A percentile compares a stretch with the other conserved stretches of the same genome.
These are phyloP conservation scores for Hypselothyrea guttata DNA, from an alignment of 2,888 invertebrate species.

Conservation along the genomic window DNA sequence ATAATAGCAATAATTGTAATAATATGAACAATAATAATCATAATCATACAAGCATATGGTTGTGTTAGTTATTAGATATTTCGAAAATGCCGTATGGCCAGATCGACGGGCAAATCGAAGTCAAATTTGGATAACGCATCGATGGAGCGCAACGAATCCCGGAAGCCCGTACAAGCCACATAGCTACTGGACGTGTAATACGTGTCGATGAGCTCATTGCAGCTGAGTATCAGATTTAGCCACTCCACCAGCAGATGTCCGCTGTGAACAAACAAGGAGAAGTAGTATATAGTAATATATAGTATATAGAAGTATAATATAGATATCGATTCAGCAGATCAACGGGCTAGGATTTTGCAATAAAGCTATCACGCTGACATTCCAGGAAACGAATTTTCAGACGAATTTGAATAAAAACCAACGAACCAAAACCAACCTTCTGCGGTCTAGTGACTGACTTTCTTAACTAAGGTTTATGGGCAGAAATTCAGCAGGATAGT, in stretches of 20 bases:
- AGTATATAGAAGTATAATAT: not conserved
- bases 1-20: conserved; percentile 13
- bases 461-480: too few species aligned
- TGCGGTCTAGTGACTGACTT: too few species aligned
- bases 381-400: too few species aligned
- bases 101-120: conserved; percentile 97
- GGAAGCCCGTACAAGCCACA: conserved; percentile 97
- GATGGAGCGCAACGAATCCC: conserved; percentile 95
- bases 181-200: conserved; percentile 97
- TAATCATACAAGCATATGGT: conserved; percentile 1
- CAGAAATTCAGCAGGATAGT: too few species aligned
- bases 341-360: too few species aligned
- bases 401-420: too few species aligned
- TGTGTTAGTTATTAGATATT: conserved; percentile 88
- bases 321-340: too few species aligned
- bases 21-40: conserved; percentile 18
- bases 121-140: conserved; percentile 92
- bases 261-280: conserved; percentile 84
- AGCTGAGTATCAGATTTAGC: conserved; percentile 96
- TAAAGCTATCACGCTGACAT: too few species aligned
- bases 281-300: not conserved
- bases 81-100: conserved; percentile 97
- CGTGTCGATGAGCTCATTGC: conserved; percentile 89
- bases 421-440: too few species aligned
- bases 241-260: conserved; percentile 95